These are phyloP conservation scores for Drosophila navojoa DNA, from an alignment of 1,140 invertebrate genomes.

Conservation along the genomic window DNA sequence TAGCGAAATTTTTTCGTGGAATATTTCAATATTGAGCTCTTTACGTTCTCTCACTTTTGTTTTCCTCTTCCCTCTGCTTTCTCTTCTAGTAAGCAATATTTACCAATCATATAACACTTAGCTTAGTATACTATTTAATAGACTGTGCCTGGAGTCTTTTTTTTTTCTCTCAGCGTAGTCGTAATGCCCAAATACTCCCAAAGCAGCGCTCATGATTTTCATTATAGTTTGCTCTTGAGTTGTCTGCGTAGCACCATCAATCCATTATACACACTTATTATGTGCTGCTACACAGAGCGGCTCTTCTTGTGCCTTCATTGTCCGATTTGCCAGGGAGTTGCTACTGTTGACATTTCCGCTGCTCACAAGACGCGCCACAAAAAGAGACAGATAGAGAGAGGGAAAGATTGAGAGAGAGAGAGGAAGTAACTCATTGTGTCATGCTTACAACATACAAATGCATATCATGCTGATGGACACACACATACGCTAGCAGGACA, in stretches of 20 bases:
- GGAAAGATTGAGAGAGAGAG: background rate
- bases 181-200: background rate
- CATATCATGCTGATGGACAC: constrained; percentile 48
- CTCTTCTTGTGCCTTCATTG: constrained; percentile 37
- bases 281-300: constrained; percentile 14
- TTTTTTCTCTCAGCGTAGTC: no score
- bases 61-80: no score
- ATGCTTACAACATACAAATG: constrained; percentile 46
- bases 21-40: no score
- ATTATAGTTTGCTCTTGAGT: constrained; percentile 12
- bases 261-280: constrained; percentile 52
- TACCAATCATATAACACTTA: background rate
- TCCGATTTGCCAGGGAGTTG: constrained; percentile 10
- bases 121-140: background rate
- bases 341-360: constrained; percentile 57
- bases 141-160: no score
- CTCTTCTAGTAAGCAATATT: background rate
- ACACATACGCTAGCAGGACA: constrained; percentile 3
- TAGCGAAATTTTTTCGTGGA: no score
- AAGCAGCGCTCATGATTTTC: background rate
- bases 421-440: constrained; percentile 23
- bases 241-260: constrained; percentile 17
- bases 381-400: background rate
- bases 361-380: background rate
- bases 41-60: no score